Conservation (phyloP, 1,140 invertebrate species). For the Apis florea region DNA sequence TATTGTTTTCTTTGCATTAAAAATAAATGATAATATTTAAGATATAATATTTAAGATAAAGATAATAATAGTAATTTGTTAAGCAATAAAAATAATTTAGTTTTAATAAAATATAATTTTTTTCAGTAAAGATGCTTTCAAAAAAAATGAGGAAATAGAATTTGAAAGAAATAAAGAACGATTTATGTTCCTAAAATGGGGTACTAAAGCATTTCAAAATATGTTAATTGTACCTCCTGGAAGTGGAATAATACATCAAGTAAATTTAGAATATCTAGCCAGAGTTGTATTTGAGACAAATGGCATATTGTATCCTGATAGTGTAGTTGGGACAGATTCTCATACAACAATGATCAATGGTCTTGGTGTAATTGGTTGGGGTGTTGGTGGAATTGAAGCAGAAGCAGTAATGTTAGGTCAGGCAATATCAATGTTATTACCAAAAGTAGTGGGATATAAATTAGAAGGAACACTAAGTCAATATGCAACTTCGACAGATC, state of each 20-base stretch:
- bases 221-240: conserved; percentile 99
- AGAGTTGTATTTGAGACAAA: conserved; percentile 94
- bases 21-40: background rate
- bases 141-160: conserved; percentile 97
- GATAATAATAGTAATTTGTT: background rate
- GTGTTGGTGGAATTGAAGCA: conserved; percentile 91
- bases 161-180: conserved; percentile 98
- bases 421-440: conserved; percentile 97
- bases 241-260: conserved; percentile 98
- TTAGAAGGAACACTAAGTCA: conserved; percentile 90
- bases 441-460: conserved; percentile 97
- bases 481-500: conserved; percentile 97
- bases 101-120: conserved; percentile 50
- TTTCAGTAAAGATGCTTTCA: conserved; percentile 88
- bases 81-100: conserved; percentile 12
- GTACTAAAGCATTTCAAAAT: conserved; percentile 96
- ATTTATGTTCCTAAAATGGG: conserved; percentile 99
- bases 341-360: conserved; percentile 99
- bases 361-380: conserved; percentile 89
- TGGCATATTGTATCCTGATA: conserved; percentile 93
- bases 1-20: background rate
- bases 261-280: conserved; percentile 97
- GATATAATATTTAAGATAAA: background rate
- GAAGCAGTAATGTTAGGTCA: conserved; percentile 97
- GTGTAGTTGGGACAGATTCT: conserved; percentile 98